phyloP scores from a whole-genome alignment of 2,113 vertebrate species.

The Macheiramphus alcinus region DNA sequence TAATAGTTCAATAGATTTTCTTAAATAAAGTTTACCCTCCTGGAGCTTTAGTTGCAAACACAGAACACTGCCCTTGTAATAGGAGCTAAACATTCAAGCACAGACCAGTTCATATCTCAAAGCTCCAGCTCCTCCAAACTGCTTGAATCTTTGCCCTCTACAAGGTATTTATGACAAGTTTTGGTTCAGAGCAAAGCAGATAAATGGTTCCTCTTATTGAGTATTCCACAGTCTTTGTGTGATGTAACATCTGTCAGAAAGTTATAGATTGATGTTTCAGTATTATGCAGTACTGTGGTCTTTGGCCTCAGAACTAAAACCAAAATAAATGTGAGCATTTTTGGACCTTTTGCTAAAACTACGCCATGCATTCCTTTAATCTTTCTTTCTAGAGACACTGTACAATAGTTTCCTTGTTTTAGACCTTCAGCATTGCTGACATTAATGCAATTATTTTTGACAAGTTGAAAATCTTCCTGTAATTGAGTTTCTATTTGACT shows the following conservation, averaged over 20 bases:
- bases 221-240: background rate
- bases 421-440: constrained; percentile 59
- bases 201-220: constrained; percentile 5
- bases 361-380: constrained; percentile 45
- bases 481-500: constrained; percentile 77
- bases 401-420: constrained; percentile 70
- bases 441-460: constrained; percentile 77
- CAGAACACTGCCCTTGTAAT: background rate
- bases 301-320: constrained; percentile 47
- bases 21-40: background rate
- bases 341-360: constrained; percentile 13
- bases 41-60: background rate
- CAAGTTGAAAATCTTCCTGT: constrained; percentile 76
- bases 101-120: background rate
- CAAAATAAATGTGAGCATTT: constrained; percentile 56
- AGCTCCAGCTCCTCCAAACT: background rate
- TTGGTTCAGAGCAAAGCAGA: constrained; percentile 10
- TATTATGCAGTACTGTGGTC: constrained; percentile 52
- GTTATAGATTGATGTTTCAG: constrained; percentile 4
- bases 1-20: background rate
- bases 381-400: constrained; percentile 15
- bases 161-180: background rate
- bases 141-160: background rate
- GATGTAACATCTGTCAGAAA: constrained; percentile 39
- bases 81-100: background rate